Evolutionary conservation across 2,888 invertebrate genomes (phyloP), one percentile per base, ranked within the genome.

Genomic region (Epinotia bilunana): DNA sequence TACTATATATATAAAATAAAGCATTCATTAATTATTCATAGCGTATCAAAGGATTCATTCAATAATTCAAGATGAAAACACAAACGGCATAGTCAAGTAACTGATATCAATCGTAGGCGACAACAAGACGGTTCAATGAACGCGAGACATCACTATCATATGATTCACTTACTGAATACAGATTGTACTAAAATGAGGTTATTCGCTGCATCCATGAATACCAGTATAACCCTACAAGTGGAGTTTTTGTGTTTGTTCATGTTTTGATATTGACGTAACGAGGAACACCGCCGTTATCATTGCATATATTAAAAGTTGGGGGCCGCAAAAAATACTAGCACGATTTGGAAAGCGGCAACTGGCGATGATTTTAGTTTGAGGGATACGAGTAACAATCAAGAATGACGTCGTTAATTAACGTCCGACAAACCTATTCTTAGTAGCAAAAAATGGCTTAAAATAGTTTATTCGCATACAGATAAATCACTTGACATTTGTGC

Each of bases 141-240:
- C 74, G 58, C 65, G 20, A 74, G 69, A 39, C 58, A 49, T 20
- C 33, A n/a, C 43, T 68, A 68, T 72, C 63, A 67, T 28, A 58
- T 74, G 69, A 74, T 64, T 74, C 74, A 64, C 63, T 39, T 20
- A 55, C 53, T 28, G 74, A 69, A 70, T 64, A 70, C 74, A 49
- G 69, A 70, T 62, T 28, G 46, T 28, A 53, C 53, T 18, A 43
- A 55, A 57, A 68, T 49, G 18, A 39, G 43, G 23, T 39, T 68
- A 1, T 62, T 58, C 18, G 28, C 11, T 72, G 49, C 65, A 60
- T 46, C 20, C 49, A 60, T 39, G 64, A 74, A 63, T 13, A n/a
- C n/a, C n/a, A 5, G 13, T 16, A 49, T 49, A 16, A 5, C 16
- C 16, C 16, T 16, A 49, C 16, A 16, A 49, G 6, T 49, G 49